Evolutionary conservation across 2,797 vertebrate genomes (phyloP), one percentile per base, ranked within the genome.

Genomic region (Clarias laeviceps): DNA sequence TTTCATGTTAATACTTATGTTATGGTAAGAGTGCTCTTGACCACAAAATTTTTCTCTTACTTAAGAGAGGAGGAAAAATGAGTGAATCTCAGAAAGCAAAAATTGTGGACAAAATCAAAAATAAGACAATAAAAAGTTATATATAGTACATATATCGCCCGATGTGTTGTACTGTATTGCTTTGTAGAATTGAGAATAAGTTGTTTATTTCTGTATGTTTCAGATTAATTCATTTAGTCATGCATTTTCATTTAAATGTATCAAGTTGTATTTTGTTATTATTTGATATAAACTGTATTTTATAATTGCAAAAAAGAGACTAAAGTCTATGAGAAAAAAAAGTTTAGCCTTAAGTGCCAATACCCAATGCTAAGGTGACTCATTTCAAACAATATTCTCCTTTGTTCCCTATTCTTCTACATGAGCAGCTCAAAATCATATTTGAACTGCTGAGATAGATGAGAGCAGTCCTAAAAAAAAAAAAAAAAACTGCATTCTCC

Each of bases 381-480:
- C 9, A 77, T 77, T 57, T 17, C 2, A 32, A 78, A 37, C 12
- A 24, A 37, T 5, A 32, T 24, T 80, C 78, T 84, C 12, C 27
- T 84, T 87, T 85, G 72, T 84, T 85, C 68, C 80, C 69, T 50
- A 76, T 88, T 82, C 72, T 88, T 84, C 72, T 64, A 76, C 59
- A 80, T 72, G 37, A 86, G 70, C 20, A 15, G 50, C 72, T 78
- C 72, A 17, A 83, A 80, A 88, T 86, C 85, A 87, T 83, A 88
- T 87, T 89, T 83, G 45, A 61, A 83, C 83, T 84, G 79, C 81
- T 85, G 76, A 89, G 91, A 90, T 80, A 90, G 90, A 92, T 87
- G 87, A 45, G 83, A 80, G 87, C 74, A 34, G 81, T 90, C 90
- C 85, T 80, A 87, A 87, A 81, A 84, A 86, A 57, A 87, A 90